Evolutionary conservation across 2,113 vertebrate species (phyloP), one percentile per base, ranked within the genome.

Genomic region (Nibea albiflora): DNA sequence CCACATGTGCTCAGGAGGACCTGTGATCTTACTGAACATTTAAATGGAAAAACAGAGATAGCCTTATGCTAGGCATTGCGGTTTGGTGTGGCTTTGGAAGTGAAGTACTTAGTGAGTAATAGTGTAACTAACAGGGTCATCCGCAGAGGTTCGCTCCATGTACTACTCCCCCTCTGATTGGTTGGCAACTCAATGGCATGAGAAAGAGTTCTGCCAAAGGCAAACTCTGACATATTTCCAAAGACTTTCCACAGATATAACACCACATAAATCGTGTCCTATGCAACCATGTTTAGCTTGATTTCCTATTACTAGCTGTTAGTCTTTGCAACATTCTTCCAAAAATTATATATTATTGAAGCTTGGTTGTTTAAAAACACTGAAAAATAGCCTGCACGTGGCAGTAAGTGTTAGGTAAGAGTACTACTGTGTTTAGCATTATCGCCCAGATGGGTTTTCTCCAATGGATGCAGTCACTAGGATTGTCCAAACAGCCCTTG

Each of bases 401-500:
- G 69, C 35, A 39, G 35, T 39, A 39, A 39, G 35, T 39, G 35
- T 39, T 39, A 39, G 35, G 35, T 39, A 39, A 17, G 63, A 11
- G 35, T 35, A 57, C 26, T 54, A n/a, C 53, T 57, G 1, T 53
- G n/a, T 65, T 68, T n/a, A 54, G 20, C 2, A 72, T 77, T 50
- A 63, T 39, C 47, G 28, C n/a, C 2, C 2, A 5, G 10, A 46
- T 3, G 12, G 26, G 26, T 46, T 85, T 75, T 56, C 52, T 86
- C 68, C 65, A 24, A 31, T 80, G 57, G 58, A 62, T 63, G 62
- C 82, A 81, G 80, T 87, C 75, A 76, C 56, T 42, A 14, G 22
- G 56, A 65, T 78, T 75, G 82, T 68, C 85, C 77, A 89, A 88
- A 93, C 79, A 75, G 73, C 73, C 64, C 62, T 16, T 89, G 78